Evolutionary conservation across 2,797 vertebrate species (phyloP).

Genomic region (Coendou prehensilis): DNA sequence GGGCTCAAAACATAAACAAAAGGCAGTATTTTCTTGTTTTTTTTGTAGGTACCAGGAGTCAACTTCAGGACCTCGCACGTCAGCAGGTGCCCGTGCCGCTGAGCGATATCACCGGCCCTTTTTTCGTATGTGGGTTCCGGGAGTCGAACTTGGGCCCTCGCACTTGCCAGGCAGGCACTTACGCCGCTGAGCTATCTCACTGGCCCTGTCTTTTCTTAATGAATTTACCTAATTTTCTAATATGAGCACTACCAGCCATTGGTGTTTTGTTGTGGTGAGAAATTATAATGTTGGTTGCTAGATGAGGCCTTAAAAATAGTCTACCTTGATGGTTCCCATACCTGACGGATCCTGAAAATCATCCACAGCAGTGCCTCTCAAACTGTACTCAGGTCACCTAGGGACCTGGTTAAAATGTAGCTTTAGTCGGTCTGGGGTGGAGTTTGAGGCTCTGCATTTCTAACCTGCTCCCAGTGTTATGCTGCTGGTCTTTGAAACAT

Average conservation of each 20-base stretch:
- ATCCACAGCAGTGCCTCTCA: background rate
- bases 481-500: background rate
- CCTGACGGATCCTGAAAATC: background rate
- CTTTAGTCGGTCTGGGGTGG: background rate
- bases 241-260: background rate
- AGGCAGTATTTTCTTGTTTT: background rate
- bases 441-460: background rate
- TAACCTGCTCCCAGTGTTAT: background rate
- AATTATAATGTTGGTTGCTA: background rate
- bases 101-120: too few species aligned
- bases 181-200: too few species aligned
- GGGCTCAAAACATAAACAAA: constrained; percentile 20
- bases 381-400: background rate
- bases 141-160: too few species aligned
- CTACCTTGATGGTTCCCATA: background rate
- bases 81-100: too few species aligned
- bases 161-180: too few species aligned
- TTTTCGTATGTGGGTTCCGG: too few species aligned
- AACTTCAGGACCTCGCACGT: too few species aligned
- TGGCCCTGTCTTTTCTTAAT: background rate
- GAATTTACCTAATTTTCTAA: constrained; percentile 34
- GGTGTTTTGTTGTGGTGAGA: background rate
- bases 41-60: too few species aligned
- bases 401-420: background rate
- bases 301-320: background rate